These are phyloP conservation scores for Plutella xylostella DNA, from an alignment of 2,888 invertebrate species.

Conservation along the genomic window DNA sequence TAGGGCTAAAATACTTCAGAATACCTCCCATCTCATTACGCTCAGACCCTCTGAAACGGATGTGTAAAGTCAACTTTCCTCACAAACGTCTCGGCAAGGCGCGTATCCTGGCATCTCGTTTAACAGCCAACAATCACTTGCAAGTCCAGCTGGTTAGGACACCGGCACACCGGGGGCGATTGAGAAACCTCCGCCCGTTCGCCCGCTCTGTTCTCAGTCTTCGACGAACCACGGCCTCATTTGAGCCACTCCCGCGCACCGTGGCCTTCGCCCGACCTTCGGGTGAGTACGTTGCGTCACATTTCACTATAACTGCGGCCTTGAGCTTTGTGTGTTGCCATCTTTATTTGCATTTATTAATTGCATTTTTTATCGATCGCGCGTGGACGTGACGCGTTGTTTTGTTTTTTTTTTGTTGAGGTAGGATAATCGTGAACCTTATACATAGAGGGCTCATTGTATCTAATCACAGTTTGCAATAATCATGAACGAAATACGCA, in stretches of 20 bases:
- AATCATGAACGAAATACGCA: too few species aligned
- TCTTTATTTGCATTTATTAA: neutral
- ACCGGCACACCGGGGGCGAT: constrained; percentile 35
- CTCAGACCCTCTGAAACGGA: too few species aligned
- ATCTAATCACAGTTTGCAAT: too few species aligned
- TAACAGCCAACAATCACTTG: neutral
- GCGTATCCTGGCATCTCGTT: neutral
- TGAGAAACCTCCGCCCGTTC: constrained; percentile 40
- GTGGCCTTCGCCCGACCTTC: constrained; percentile 45
- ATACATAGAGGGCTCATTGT: too few species aligned
- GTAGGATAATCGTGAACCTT: too few species aligned
- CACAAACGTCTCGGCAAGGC: too few species aligned
- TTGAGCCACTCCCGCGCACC: constrained; percentile 42
- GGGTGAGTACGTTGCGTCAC: constrained; percentile 50
- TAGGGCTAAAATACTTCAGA: too few species aligned
- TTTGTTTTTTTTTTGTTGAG: neutral
- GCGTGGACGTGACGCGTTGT: neutral
- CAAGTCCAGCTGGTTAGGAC: constrained; percentile 33
- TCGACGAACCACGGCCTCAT: constrained; percentile 40
- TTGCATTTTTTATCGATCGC: neutral
- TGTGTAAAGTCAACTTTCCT: too few species aligned
- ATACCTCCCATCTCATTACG: too few species aligned
- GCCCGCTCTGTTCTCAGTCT: constrained; percentile 45
- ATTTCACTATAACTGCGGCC: constrained; percentile 27
- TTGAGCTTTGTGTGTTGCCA: neutral